phyloP scores from a whole-genome alignment of 2,888 invertebrate genomes.

The Cenopis cana region DNA sequence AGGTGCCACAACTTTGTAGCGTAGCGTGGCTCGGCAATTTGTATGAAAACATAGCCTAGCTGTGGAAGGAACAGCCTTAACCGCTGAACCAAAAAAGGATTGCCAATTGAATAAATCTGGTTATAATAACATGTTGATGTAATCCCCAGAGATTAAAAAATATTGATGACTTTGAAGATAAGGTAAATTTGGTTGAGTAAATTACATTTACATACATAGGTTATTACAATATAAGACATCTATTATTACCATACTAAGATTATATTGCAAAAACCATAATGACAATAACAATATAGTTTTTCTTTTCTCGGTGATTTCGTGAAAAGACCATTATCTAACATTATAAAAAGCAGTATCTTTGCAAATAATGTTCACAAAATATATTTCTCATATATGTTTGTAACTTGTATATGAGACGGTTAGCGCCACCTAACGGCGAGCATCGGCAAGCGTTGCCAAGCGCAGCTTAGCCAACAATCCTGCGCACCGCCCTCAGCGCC shows the following conservation, averaged over 20 bases:
- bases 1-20: background rate
- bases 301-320: no score
- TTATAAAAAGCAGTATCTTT: conserved; percentile 26
- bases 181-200: no score
- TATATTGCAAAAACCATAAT: background rate
- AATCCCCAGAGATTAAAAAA: no score
- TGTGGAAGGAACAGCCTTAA: background rate
- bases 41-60: background rate
- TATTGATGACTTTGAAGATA: no score
- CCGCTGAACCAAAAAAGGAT: background rate
- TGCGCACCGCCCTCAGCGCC: conserved; percentile 58
- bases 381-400: background rate
- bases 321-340: conserved; percentile 8
- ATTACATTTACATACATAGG: no score
- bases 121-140: no score
- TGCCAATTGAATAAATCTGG: background rate
- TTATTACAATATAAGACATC: background rate
- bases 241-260: background rate
- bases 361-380: background rate
- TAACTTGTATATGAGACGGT: no score
- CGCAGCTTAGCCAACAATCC: conserved; percentile 45
- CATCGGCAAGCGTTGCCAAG: conserved; percentile 52
- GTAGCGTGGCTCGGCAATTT: background rate
- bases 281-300: background rate
- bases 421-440: conserved; percentile 59